Evolutionary conservation across 2,888 invertebrate species (phyloP), one percentile per base, ranked within the genome.

Genomic region (Lycophotia porphyrea): DNA sequence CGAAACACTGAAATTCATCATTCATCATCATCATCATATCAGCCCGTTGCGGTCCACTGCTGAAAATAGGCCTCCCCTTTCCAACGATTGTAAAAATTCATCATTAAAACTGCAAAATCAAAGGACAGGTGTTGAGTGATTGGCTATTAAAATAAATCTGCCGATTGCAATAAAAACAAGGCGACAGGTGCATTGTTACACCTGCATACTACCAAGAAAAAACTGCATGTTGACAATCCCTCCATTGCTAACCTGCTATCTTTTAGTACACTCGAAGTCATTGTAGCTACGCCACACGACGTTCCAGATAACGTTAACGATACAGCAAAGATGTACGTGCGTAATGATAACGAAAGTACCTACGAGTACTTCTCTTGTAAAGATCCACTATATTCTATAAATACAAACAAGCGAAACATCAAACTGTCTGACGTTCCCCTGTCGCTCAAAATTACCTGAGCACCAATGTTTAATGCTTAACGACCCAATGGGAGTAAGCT

Each of bases 401-500:
- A 84, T 71, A 74, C 60, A 68, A 80, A 72, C 67, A 76, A 63
- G 63, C 63, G 36, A n/a, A 75, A 74, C 76, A 70, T 77, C 71
- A 70, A 74, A 74, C 39, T 85, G 75, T 63, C 63, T 80, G 72
- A 76, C 70, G 85, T 69, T 76, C 49, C 39, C 72, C 36, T 74
- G 80, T 80, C 85, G 63, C 75, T 80, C 61, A 74, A 74, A 76
- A 71, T 83, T 83, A 85, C 85, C 80, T 80, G 76, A 74, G 55
- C 69, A 65, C 69, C 74, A 75, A 80, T 73, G 79, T 85, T 68
- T 82, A 84, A 84, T 84, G 77, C 73, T 74, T 83, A 67, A 77
- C 80, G 75, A 80, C 61, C 84, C 80, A 84, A 85, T 70, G 47
- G 80, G 75, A 76, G 74, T 80, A 82, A 84, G 55, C 83, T 75